These are phyloP conservation scores for Numenius phaeopus DNA, from an alignment of 2,797 vertebrate genomes.

Conservation along the genomic window DNA sequence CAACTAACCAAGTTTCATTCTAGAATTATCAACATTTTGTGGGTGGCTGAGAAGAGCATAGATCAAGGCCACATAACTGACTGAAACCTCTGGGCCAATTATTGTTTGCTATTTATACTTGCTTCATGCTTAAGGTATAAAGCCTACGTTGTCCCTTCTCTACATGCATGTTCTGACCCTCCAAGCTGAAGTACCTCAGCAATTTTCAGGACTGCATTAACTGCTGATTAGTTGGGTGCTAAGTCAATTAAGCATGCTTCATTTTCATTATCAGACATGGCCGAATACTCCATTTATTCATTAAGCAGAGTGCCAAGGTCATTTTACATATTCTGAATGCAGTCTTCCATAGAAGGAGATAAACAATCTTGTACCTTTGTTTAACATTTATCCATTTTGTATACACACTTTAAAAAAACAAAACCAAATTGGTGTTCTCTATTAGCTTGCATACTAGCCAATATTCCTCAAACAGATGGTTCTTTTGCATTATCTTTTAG, in stretches of 20 bases:
- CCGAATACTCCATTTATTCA: constrained; percentile 30
- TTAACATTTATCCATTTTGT: not conserved
- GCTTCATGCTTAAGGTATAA: not conserved
- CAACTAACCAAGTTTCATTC: not conserved
- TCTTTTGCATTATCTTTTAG: not conserved
- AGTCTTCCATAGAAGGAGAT: not conserved
- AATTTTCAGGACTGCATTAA: constrained; percentile 33
- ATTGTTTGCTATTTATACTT: not conserved
- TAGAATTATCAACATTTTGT: not conserved
- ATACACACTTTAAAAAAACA: not conserved
- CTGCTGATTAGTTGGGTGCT: constrained; percentile 27
- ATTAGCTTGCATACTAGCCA: not conserved
- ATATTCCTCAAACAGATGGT: not conserved
- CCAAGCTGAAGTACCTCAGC: constrained; percentile 3
- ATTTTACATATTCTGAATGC: not conserved
- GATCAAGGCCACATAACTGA: not conserved
- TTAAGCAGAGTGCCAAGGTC: constrained; percentile 37
- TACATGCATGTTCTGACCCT: not conserved
- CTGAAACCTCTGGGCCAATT: not conserved
- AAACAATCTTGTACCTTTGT: not conserved
- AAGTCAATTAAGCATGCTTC: constrained; percentile 51
- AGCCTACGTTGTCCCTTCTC: not conserved
- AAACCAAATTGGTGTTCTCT: not conserved
- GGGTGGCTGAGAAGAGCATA: not conserved
- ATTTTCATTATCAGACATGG: constrained; percentile 45